Evolutionary conservation across 2,888 invertebrate species (phyloP).

Genomic region (Agrotis exclamationis): DNA sequence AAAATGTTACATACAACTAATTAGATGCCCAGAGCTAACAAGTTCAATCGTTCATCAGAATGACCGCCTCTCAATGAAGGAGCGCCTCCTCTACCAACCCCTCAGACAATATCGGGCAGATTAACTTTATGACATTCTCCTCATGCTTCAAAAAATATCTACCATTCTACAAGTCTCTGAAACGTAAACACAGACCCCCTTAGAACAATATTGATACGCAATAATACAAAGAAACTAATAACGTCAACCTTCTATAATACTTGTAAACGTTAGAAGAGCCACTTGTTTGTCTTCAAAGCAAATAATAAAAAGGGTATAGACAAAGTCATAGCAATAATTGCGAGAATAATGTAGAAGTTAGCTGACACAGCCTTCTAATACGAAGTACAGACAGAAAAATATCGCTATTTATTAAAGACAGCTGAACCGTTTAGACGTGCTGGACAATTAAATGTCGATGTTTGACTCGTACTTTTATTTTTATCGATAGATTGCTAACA

Average conservation of each 20-base stretch:
- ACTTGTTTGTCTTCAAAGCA: slow-evolving; percentile 70
- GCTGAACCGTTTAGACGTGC: slow-evolving; percentile 70
- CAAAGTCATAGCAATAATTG: slow-evolving; percentile 76
- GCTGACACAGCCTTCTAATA: slow-evolving; percentile 71
- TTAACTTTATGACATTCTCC: slow-evolving; percentile 36
- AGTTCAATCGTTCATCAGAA: slow-evolving; percentile 13
- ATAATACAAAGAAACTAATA: slow-evolving; percentile 63
- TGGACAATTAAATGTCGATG: slow-evolving; percentile 64
- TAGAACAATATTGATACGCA: slow-evolving; percentile 56
- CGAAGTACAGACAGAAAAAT: slow-evolving; percentile 74
- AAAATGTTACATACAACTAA: background rate
- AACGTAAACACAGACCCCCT: slow-evolving; percentile 31
- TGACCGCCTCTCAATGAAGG: slow-evolving; percentile 14
- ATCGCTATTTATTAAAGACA: slow-evolving; percentile 82
- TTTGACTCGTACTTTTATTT: slow-evolving; percentile 36
- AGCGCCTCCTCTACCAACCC: slow-evolving; percentile 21
- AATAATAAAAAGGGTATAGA: slow-evolving; percentile 70
- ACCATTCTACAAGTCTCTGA: slow-evolving; percentile 11
- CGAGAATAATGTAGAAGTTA: slow-evolving; percentile 75
- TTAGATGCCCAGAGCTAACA: background rate
- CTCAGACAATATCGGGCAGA: slow-evolving; percentile 26
- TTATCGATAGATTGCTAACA: slow-evolving; percentile 21
- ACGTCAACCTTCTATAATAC: slow-evolving; percentile 59
- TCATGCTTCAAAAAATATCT: slow-evolving; percentile 25
- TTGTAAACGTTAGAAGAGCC: slow-evolving; percentile 61